These are phyloP conservation scores for Bathybates hornii DNA, from an alignment of 2,113 vertebrate genomes.

Conservation along the genomic window DNA sequence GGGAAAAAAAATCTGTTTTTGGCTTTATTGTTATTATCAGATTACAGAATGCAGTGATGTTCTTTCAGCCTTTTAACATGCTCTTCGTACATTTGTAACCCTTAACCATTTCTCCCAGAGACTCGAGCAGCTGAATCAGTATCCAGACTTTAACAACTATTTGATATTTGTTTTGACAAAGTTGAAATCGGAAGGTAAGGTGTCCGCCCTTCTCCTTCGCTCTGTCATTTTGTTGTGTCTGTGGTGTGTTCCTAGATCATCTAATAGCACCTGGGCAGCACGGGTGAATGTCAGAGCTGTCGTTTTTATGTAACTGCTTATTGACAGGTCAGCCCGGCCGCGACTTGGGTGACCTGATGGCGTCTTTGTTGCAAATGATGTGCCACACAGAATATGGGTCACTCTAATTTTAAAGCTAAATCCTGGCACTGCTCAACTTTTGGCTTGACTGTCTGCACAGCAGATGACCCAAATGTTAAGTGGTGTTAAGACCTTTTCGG, in stretches of 20 bases:
- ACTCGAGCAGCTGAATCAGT: conserved; percentile 98
- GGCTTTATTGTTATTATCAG: neutral
- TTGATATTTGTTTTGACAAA: conserved; percentile 97
- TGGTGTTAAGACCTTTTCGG: conserved; percentile 29
- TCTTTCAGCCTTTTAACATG: conserved; percentile 1
- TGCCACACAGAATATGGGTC: conserved; percentile 63
- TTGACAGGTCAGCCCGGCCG: neutral
- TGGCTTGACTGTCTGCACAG: conserved; percentile 32
- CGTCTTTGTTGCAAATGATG: conserved; percentile 46
- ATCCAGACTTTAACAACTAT: conserved; percentile 98
- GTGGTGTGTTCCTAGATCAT: neutral
- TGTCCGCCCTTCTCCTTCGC: neutral
- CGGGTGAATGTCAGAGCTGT: neutral
- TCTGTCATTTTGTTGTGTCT: neutral
- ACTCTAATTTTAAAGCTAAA: conserved; percentile 69
- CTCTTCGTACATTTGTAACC: conserved; percentile 33
- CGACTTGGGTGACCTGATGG: conserved; percentile 33
- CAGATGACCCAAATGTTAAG: conserved; percentile 41
- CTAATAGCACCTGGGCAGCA: neutral
- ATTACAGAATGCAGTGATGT: neutral
- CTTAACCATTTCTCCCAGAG: conserved; percentile 83
- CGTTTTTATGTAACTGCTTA: conserved; percentile 1
- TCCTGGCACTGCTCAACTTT: conserved; percentile 37
- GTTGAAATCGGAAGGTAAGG: conserved; percentile 96
- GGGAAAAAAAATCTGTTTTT: neutral